phyloP scores from a whole-genome alignment of 2,113 vertebrate genomes.

The Nanorana parkeri region DNA sequence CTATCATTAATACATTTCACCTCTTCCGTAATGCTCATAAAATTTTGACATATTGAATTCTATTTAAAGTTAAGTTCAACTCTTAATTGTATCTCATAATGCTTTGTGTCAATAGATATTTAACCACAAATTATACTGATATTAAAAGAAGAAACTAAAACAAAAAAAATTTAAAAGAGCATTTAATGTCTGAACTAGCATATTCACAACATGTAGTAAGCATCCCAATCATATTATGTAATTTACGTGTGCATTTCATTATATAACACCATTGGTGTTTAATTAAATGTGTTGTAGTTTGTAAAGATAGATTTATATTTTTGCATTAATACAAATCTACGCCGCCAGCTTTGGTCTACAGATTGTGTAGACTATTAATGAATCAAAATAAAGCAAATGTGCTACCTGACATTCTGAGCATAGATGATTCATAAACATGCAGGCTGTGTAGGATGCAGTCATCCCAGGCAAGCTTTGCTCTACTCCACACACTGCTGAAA shows the following conservation, averaged over 20 bases:
- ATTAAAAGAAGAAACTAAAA: no score
- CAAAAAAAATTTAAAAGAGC: neutral
- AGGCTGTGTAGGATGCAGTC: neutral
- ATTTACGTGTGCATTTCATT: slow-evolving; percentile 40
- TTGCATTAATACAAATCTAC: slow-evolving; percentile 16
- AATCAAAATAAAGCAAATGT: slow-evolving; percentile 19
- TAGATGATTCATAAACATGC: slow-evolving; percentile 6
- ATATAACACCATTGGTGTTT: slow-evolving; percentile 27
- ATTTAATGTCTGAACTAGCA: neutral
- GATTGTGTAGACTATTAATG: slow-evolving; percentile 18
- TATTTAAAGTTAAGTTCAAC: no score
- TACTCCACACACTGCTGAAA: neutral
- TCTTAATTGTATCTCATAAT: no score
- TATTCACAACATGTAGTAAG: neutral
- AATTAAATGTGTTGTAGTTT: slow-evolving; percentile 43
- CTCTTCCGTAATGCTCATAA: no score
- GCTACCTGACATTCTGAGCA: slow-evolving; percentile 12
- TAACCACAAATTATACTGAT: no score
- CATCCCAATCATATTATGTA: slow-evolving; percentile 9
- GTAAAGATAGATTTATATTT: slow-evolving; percentile 45
- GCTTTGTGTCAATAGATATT: no score
- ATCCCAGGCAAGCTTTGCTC: neutral
- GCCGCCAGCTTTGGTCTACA: slow-evolving; percentile 16
- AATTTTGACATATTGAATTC: no score
- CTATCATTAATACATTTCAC: no score